Conservation (phyloP, 2,888 invertebrate genomes). For the Trissolcus brochymenae region DNA sequence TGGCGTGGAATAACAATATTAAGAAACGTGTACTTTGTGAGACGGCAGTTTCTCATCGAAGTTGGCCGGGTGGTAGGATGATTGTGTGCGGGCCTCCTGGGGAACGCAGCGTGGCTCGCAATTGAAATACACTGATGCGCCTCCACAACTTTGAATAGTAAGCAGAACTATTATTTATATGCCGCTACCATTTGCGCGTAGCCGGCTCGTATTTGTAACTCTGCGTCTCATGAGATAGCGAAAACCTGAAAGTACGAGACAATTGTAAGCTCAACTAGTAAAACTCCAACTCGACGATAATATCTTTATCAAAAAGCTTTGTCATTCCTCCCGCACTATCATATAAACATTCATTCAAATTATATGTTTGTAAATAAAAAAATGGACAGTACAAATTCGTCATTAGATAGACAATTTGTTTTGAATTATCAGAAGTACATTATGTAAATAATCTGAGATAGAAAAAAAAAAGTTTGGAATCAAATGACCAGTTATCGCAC, state of each 20-base stretch:
- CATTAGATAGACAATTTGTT: too few relatives aligned
- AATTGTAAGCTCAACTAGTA: conserved; percentile 55
- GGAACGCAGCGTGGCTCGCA: conserved; percentile 50
- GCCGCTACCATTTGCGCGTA: conserved; percentile 43
- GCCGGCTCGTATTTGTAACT: conserved; percentile 49
- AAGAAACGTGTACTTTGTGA: conserved; percentile 39
- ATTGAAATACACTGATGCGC: conserved; percentile 59
- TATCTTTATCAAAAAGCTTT: conserved; percentile 52
- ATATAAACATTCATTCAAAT: conserved; percentile 33
- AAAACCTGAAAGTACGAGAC: conserved; percentile 57
- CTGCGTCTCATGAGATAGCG: conserved; percentile 53
- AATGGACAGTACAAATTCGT: too few relatives aligned
- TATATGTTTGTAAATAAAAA: too few relatives aligned
- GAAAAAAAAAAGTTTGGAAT: not conserved
- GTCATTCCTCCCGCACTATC: conserved; percentile 25
- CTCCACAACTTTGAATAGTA: conserved; percentile 56
- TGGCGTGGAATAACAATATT: conserved; percentile 27
- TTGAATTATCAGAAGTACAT: too few relatives aligned
- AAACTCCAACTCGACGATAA: conserved; percentile 50
- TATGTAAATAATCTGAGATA: too few relatives aligned
- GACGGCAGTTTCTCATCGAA: conserved; percentile 48
- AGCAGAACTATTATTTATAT: conserved; percentile 59
- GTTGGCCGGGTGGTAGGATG: conserved; percentile 25
- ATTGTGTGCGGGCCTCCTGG: conserved; percentile 31
- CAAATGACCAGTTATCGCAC: not conserved